Base-by-base conservation (phyloP, 2,113 vertebrate species). In the Lamprotornis superbus region DNA sequence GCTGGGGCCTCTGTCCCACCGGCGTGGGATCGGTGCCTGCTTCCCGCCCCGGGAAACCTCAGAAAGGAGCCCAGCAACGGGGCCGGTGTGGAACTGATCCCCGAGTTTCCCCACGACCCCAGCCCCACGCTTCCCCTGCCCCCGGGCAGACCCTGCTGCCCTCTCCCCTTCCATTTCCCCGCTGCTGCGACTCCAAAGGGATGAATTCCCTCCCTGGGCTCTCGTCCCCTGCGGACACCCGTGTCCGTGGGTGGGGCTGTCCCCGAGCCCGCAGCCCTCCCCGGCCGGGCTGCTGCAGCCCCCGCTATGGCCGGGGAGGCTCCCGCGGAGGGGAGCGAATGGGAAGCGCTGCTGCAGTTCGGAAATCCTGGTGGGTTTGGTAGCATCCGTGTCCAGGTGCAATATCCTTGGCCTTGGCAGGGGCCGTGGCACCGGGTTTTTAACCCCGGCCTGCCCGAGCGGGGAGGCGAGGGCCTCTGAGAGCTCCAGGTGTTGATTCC, bases 321-420 rank as follows among this genome's bases (percentile, higher is more conserved):
- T 13, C 49, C 49, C 2, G 24, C 5, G 8, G 33, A 22, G 30
- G 11, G 39, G 11, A 39, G 30, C 0, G 25, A 14, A 23, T 0
- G 46, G 39, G 30, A 16, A 90, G 20, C 2, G 11, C 47, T 7
- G 35, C 35, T 23, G 24, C 60, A 31, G 37, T 44, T 76, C 23
- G 42, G 79, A 60, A 88, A 68, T 68, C 57, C 39, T 9, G 11
- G 12, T 12, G 56, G 2, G 3, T 68, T 92, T 35, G 37, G 4
- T 35, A 2, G 8, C 33, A 5, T 35, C 46, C 11, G 0, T 39
- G 44, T 12, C 25, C 74, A 37, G 63, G 60, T 28, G 47, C 37
- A 1, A 46, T 1, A 71, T 10, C 37, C 50, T 83, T 17, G 89
- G 86, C 69, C 81, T 53, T 55, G 59, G 16, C n/a, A 27, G 20